These are phyloP conservation scores for Halcyon leucocephala DNA, from an alignment of 2,797 vertebrate species.

Conservation along the genomic window DNA sequence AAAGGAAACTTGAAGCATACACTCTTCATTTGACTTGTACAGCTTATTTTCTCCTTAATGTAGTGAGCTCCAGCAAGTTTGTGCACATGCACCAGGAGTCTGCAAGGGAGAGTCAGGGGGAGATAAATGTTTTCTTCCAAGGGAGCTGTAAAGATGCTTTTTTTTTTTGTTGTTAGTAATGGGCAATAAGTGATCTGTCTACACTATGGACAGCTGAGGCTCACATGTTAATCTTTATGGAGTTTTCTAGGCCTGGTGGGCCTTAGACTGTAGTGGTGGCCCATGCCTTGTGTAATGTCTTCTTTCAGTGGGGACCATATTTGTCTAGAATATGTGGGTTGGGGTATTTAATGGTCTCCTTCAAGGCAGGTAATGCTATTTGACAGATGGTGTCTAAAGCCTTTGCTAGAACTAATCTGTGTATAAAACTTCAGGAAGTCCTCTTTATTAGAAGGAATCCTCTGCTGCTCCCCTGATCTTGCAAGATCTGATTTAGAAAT, in stretches of 20 bases:
- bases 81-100: not conserved
- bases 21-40: not conserved
- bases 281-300: not conserved
- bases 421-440: not conserved
- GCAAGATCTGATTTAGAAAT: not conserved
- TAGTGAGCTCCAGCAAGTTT: not conserved
- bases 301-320: not conserved
- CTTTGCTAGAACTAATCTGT: not conserved
- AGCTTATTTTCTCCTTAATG: not conserved
- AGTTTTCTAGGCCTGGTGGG: not conserved
- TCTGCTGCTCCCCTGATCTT: not conserved
- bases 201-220: not conserved
- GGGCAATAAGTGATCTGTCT: not conserved
- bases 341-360: not conserved
- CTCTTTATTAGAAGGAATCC: not conserved
- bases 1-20: constrained; percentile 6
- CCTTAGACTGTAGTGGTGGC: not conserved
- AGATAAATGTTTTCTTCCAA: not conserved
- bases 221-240: not conserved
- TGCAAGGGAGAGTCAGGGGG: not conserved
- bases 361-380: not conserved
- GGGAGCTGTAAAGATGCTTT: not conserved
- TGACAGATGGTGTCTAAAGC: not conserved
- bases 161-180: not conserved
- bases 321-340: not conserved